These are phyloP conservation scores for Platysternon megacephalum DNA, from an alignment of 2,113 vertebrate genomes.

Conservation along the genomic window DNA sequence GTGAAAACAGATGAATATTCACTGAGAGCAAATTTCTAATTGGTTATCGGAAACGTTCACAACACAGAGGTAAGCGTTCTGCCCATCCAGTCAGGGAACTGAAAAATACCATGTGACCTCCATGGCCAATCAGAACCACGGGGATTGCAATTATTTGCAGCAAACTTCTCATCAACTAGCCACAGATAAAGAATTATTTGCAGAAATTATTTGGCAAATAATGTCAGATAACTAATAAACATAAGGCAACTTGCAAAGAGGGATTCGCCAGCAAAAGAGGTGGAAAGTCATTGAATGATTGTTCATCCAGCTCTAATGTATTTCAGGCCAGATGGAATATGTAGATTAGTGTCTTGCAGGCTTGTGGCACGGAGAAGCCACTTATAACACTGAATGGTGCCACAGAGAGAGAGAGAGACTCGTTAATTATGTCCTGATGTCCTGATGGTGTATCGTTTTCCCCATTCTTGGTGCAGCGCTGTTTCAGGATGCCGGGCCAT, in stretches of 20 bases:
- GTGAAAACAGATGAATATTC: background rate
- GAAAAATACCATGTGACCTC: background rate
- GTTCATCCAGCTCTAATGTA: background rate
- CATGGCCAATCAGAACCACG: background rate
- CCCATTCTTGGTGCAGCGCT: background rate
- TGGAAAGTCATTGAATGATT: background rate
- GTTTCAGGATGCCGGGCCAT: background rate
- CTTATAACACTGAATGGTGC: background rate
- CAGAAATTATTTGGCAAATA: background rate
- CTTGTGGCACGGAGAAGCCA: background rate
- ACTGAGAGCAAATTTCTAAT: background rate
- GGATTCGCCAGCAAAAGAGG: background rate
- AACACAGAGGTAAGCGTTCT: background rate
- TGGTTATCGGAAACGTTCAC: background rate
- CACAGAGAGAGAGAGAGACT: background rate
- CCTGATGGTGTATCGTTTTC: background rate
- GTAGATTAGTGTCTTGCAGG: background rate
- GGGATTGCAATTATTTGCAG: background rate
- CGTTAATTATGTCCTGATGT: background rate
- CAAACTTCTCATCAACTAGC: background rate
- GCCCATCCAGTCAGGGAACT: background rate
- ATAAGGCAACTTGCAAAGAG: background rate
- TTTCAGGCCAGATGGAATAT: background rate
- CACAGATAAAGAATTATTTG: background rate
- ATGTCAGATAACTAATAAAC: background rate